Evolutionary conservation across 2,113 vertebrate species (phyloP), one percentile per base, ranked within the genome.

Genomic region (Anarhynchus alexandrinus): DNA sequence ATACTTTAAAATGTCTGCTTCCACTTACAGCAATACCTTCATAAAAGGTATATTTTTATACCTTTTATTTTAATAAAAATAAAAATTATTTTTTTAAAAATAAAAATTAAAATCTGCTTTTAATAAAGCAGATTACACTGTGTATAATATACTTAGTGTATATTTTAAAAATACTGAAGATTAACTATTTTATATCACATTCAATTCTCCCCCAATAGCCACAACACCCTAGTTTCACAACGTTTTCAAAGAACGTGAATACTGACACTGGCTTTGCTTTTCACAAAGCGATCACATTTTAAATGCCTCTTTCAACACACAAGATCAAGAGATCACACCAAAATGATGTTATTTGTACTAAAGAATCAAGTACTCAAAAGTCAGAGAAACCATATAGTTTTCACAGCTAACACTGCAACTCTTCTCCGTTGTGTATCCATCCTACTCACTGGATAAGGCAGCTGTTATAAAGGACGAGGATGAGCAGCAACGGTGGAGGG

Each of bases 391-490:
- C 3, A 43, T 1, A 10, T 6, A 18, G 43, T 65, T 90, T 72
- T 66, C 40, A 66, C 59, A 92, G 38, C 18, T 77, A 80, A 73
- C 40, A 36, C 5, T 38, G 32, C 51, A 82, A 83, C 49, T 79
- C 9, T 36, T 66, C 34, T 45, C 4, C 12, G 55, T 30, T 52
- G 2, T 0, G 0, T 8, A 74, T 10, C 12, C 22, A 70, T 45
- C 16, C n/a, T 27, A 42, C 4, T 32, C 40, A 30, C 7, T 69
- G 25, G 43, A 23, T 47, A 94, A 66, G 5, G 25, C 22, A 77
- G 76, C 30, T 34, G 40, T 65, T 79, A 79, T 0, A 21, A 78
- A 84, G 13, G 3, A 61, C 23, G 61, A 67, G 15, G 12, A 83
- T 7, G 8, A 69, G 4, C 8, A 80, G 20, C 43, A 76, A 42